A percentile compares a stretch with the other conserved stretches of the same genome.
phyloP scores from a whole-genome alignment of 2,113 vertebrate species.

The Rhagologus leucostigma region DNA sequence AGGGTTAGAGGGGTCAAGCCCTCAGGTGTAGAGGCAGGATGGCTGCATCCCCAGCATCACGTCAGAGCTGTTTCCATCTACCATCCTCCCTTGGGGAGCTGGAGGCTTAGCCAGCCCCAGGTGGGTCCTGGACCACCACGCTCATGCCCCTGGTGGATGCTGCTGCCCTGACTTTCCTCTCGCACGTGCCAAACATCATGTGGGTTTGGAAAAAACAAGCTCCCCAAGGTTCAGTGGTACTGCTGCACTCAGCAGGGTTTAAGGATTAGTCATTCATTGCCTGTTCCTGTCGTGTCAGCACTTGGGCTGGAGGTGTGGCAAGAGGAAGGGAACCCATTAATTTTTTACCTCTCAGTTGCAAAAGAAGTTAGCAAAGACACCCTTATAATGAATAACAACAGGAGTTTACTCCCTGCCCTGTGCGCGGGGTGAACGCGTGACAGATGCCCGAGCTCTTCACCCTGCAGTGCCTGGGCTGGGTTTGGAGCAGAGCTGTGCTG shows the following conservation, averaged over 20 bases:
- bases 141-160: background rate
- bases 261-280: slow-evolving; percentile 41
- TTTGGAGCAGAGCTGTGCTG: background rate
- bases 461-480: accelerated
- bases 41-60: accelerated
- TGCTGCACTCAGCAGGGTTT: slow-evolving; percentile 26
- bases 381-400: background rate
- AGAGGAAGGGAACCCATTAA: background rate
- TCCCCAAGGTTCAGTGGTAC: background rate
- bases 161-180: background rate
- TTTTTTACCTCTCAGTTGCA: slow-evolving; percentile 46
- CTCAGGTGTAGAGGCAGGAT: accelerated
- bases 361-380: background rate
- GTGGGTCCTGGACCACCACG: background rate
- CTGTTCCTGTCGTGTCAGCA: background rate
- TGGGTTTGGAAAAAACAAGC: background rate
- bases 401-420: background rate
- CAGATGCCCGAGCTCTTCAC: accelerated
- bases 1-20: background rate
- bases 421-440: background rate
- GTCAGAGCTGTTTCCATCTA: background rate
- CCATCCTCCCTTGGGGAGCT: too few relatives aligned
- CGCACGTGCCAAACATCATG: accelerated
- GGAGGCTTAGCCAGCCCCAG: background rate
- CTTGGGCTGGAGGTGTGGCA: background rate